These are phyloP conservation scores for Diachasmimorpha longicaudata DNA, from an alignment of 1,140 invertebrate genomes.

Conservation along the genomic window DNA sequence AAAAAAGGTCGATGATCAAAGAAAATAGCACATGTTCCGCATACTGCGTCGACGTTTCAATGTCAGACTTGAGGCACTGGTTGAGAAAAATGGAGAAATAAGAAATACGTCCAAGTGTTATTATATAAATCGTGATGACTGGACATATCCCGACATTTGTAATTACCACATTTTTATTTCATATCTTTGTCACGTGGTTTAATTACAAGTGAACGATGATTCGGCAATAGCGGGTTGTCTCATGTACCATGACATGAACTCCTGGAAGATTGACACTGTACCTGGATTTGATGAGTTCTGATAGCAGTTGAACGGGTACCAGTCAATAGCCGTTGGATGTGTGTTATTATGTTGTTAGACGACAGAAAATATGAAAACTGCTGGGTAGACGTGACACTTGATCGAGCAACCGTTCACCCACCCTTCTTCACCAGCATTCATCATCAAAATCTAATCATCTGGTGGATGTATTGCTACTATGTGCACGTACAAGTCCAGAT, in stretches of 20 bases:
- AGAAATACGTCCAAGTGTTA: background rate
- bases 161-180: background rate
- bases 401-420: slow-evolving; percentile 47
- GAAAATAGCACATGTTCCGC: background rate
- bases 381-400: slow-evolving; percentile 47
- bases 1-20: background rate
- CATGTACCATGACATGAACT: background rate
- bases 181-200: background rate
- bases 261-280: background rate
- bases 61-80: background rate
- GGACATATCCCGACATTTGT: background rate
- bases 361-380: slow-evolving; percentile 39
- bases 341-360: slow-evolving; percentile 58
- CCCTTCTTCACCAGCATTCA: slow-evolving; percentile 8
- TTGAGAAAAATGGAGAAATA: background rate
- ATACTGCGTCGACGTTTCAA: background rate
- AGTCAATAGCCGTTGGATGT: slow-evolving; percentile 37
- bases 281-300: background rate
- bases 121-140: slow-evolving; percentile 1
- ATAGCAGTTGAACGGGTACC: background rate
- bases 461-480: slow-evolving; percentile 6
- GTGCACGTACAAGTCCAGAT: no score
- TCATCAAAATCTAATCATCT: slow-evolving; percentile 20
- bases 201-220: slow-evolving; percentile 11
- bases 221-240: background rate